Evolutionary conservation across 2,113 vertebrate genomes (phyloP).

Genomic region (Colinus virginianus): DNA sequence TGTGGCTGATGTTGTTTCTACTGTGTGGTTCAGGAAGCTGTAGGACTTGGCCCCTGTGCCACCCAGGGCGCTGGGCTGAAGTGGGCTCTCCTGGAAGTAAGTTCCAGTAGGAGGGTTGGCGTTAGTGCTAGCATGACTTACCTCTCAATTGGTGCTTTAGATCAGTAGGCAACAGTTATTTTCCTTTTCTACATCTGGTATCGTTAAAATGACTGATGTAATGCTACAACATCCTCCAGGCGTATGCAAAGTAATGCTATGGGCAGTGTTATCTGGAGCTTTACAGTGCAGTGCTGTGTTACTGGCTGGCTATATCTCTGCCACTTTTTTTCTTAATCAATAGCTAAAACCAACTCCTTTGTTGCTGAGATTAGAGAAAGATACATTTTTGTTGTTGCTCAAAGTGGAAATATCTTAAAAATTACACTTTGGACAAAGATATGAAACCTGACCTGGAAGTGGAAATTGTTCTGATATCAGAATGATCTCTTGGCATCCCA

Average conservation of each 20-base stretch:
- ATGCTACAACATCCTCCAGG: too few relatives aligned
- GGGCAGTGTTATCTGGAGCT: background rate
- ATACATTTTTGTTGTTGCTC: background rate
- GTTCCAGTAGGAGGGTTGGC: background rate
- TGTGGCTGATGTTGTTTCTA: background rate
- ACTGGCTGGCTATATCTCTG: background rate
- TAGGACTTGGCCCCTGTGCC: background rate
- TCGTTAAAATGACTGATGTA: background rate
- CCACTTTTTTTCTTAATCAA: background rate
- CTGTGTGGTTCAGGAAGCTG: background rate
- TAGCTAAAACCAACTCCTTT: background rate
- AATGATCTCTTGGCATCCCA: background rate
- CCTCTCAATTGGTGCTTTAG: background rate
- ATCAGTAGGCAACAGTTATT: background rate
- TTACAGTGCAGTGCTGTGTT: background rate
- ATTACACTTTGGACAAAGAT: background rate
- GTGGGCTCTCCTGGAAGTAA: background rate
- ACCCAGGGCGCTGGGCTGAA: background rate
- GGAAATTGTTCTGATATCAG: background rate
- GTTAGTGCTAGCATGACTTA: background rate
- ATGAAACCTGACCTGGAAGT: background rate
- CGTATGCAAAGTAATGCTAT: background rate
- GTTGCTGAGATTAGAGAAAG: background rate
- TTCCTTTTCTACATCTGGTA: background rate
- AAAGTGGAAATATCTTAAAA: background rate